Base-by-base conservation (phyloP, 2,888 invertebrate species). In the Pomacea canaliculata region DNA sequence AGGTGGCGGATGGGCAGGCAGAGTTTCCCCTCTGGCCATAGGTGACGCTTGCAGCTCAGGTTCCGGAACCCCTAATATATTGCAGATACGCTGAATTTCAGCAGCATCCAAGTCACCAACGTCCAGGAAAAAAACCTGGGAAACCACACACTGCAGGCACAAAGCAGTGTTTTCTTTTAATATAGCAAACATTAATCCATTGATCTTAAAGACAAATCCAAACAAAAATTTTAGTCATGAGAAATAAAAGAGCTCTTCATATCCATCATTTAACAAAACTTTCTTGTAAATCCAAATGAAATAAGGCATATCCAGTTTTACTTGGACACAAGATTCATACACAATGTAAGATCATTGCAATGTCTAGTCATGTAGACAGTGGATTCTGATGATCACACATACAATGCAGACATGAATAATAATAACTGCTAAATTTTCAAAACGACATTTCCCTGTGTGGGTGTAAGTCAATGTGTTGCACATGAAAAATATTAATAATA, bases 111-210 rank as follows among this genome's bases (percentile, higher is more conserved):
- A 46, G 19, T 37, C 68, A 27, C 27, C 68, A 68, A 46, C 37
- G 9, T 68, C 68, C 37, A 68, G 68, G 68, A 68, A 68, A 37
- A 27, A 68, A 46, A 68, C 68, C 27, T 27, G 68, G 9, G 27
- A 12, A 19, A 12, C 18, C 48, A 37, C 68, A n/a, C 27, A 27
- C 68, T 68, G 68, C 19, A 46, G 48, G 9, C 37, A 37, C 37
- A 68, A 46, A 46, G 2, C 10, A 68, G 13, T 68, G 9, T 4
- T 7, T 19, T 16, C 2, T 23, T 63, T 23, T 16, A 63, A 63
- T 12, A 23, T 19, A 12, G 27, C n/a, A 27, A 19, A 60, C n/a
- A 60, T 18, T 37, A 37, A 37, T 37, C 37, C 60, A 18, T n/a
- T 19, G 60, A 60, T n/a, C 16, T 23, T 23, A 0, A 23, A 60